Conservation (phyloP, 2,797 vertebrate genomes). For the Gambusia yucatana region DNA sequence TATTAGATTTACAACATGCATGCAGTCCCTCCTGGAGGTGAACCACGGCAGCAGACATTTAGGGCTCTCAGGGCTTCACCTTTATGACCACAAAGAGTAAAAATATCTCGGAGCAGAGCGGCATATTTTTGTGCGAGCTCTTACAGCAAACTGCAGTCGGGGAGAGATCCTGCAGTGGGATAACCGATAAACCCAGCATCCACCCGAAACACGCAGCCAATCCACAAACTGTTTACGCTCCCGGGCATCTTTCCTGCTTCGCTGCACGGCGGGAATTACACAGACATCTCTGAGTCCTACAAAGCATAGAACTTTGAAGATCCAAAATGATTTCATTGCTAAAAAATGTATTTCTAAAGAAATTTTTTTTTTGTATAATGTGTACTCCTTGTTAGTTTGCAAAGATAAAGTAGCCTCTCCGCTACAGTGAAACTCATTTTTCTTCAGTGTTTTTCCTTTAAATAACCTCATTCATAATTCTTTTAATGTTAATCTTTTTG, state of each 20-base stretch:
- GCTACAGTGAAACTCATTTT: not conserved
- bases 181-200: constrained; percentile 11
- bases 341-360: not conserved
- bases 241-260: not conserved
- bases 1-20: constrained; percentile 40
- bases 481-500: not conserved
- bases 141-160: constrained; percentile 3
- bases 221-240: not conserved
- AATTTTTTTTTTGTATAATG: not conserved
- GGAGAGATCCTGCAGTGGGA: not conserved
- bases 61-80: constrained; percentile 7
- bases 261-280: not conserved
- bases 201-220: constrained; percentile 7
- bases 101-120: constrained; percentile 16
- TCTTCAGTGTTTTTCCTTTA: not conserved
- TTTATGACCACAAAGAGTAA: constrained; percentile 21
- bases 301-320: not conserved
- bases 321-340: not conserved
- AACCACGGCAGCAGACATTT: constrained; percentile 15
- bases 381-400: not conserved
- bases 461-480: not conserved
- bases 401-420: not conserved
- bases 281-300: not conserved
- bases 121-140: constrained; percentile 1
- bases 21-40: constrained; percentile 2